A percentile compares a stretch with the other conserved stretches of the same genome.
These are phyloP conservation scores for Dendronephthya gigantea DNA, from an alignment of 64 coral and sea anemone genomes.

Conservation along the genomic window DNA sequence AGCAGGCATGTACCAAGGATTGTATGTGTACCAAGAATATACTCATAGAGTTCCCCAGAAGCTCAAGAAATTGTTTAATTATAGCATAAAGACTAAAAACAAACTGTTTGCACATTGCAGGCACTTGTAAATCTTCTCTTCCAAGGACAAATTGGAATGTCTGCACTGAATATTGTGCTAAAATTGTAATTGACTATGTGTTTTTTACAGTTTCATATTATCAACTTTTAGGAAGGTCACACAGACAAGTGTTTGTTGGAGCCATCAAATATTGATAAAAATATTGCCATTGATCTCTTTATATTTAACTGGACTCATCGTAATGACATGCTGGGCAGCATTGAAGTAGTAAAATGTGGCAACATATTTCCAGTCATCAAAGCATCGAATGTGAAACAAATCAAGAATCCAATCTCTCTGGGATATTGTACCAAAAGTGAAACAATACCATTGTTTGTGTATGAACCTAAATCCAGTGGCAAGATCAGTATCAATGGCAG, in stretches of 20 bases:
- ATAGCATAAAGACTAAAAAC: too few species aligned
- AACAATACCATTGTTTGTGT: slow-evolving; percentile 22
- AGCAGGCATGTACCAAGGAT: too few species aligned
- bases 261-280: neutral
- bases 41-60: too few species aligned
- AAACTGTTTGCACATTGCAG: too few species aligned
- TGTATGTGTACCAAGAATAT: too few species aligned
- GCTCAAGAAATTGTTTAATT: too few species aligned
- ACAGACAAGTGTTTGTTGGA: neutral
- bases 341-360: neutral
- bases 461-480: neutral
- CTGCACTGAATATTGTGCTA: too few species aligned
- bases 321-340: neutral
- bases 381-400: neutral
- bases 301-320: neutral
- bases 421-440: neutral
- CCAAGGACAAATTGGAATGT: too few species aligned
- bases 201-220: too few species aligned
- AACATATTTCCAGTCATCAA: neutral
- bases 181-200: too few species aligned
- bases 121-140: too few species aligned
- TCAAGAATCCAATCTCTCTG: neutral
- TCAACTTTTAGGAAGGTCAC: neutral
- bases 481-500: slow-evolving; percentile 38
- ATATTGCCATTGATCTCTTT: neutral